phyloP scores from a whole-genome alignment of 2,113 vertebrate species.

The Cottus gobio region DNA sequence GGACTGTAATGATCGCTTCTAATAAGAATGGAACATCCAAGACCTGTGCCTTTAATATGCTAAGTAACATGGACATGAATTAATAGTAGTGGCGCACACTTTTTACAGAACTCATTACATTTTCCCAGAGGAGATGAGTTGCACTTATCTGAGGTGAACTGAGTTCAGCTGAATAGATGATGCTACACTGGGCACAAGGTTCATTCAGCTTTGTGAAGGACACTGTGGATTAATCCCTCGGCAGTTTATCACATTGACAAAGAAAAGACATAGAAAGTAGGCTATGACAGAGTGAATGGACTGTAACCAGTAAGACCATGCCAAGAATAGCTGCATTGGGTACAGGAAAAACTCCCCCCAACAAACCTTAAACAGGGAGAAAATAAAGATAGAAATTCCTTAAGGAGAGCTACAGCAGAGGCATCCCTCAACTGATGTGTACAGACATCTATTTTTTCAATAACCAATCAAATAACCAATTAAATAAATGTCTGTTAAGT shows the following conservation, averaged over 20 bases:
- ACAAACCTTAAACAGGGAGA: too few relatives aligned
- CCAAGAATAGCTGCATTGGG: not conserved
- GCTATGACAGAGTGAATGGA: not conserved
- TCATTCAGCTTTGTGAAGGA: not conserved
- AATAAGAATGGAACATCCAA: conserved; percentile 29
- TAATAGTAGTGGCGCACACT: not conserved
- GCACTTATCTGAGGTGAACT: not conserved
- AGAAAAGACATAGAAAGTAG: not conserved
- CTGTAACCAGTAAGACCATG: not conserved
- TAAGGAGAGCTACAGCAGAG: not conserved
- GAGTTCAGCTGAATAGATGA: not conserved
- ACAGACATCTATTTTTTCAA: not conserved
- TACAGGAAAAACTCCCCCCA: not conserved
- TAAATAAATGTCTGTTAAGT: too few relatives aligned
- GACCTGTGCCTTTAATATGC: conserved; percentile 49
- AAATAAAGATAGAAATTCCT: too few relatives aligned
- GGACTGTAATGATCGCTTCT: conserved; percentile 24
- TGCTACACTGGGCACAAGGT: not conserved
- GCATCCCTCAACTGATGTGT: not conserved
- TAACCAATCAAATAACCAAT: not conserved
- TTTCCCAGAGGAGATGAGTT: conserved; percentile 11
- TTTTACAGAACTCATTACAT: conserved; percentile 25
- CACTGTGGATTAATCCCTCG: not conserved
- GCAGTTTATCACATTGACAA: not conserved
- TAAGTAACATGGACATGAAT: conserved; percentile 19